Conservation (phyloP, 2,113 vertebrate genomes). For the Vulpes lagopus region DNA sequence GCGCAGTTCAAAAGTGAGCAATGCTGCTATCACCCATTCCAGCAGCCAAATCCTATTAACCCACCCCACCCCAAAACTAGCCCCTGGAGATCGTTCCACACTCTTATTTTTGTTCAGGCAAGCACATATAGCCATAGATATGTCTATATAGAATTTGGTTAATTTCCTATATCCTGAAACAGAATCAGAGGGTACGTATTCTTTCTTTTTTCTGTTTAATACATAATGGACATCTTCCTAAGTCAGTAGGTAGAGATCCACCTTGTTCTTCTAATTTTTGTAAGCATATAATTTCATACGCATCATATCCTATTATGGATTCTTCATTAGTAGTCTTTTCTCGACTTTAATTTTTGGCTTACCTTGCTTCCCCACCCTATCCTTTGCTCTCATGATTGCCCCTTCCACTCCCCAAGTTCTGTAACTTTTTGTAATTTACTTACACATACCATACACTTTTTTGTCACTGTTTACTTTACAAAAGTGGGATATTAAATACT, state of each 20-base stretch:
- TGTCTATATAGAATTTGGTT: neutral
- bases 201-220: neutral
- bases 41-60: neutral
- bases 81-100: neutral
- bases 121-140: neutral
- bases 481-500: conserved; percentile 6
- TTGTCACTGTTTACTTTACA: neutral
- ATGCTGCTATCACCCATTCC: neutral
- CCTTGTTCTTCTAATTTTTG: neutral
- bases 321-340: neutral
- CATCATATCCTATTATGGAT: neutral
- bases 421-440: neutral
- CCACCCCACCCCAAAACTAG: neutral
- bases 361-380: neutral
- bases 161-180: neutral
- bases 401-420: neutral
- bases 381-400: neutral
- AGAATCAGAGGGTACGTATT: neutral
- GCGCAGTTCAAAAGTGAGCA: neutral
- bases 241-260: neutral
- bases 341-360: neutral
- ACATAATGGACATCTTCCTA: neutral
- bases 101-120: neutral
- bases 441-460: neutral
- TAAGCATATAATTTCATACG: neutral